These are phyloP conservation scores for Enteromius paludinosus DNA, from an alignment of 2,797 vertebrate species.

Conservation along the genomic window DNA sequence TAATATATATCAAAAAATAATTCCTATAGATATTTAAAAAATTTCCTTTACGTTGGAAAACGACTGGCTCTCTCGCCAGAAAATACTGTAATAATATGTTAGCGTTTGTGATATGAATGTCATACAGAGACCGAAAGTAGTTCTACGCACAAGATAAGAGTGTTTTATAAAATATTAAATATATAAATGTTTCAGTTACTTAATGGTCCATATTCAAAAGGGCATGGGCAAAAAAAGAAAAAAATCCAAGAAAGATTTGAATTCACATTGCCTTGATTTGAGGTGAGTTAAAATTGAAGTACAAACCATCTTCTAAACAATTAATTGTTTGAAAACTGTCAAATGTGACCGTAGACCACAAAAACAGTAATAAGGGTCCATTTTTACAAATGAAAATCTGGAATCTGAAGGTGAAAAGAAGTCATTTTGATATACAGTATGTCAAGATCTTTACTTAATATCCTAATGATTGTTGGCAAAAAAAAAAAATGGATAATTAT, in stretches of 20 bases:
- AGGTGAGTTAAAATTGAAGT: background rate
- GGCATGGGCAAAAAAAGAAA: background rate
- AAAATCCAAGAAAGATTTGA: background rate
- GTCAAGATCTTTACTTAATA: too few relatives aligned
- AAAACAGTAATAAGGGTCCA: background rate
- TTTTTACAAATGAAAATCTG: background rate
- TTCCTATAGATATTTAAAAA: background rate
- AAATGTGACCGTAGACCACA: background rate
- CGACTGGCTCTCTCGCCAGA: background rate
- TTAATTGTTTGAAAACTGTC: background rate
- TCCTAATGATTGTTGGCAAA: too few relatives aligned
- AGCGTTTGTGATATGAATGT: background rate
- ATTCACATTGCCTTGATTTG: background rate
- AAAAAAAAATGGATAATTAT: too few relatives aligned
- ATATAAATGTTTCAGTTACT: background rate
- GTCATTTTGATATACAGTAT: too few relatives aligned
- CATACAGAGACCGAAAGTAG: background rate
- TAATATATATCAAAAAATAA: background rate
- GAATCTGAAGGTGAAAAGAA: too few relatives aligned
- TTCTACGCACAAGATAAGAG: background rate
- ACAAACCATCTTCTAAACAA: background rate
- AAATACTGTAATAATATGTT: background rate
- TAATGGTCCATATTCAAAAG: background rate
- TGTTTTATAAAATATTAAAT: background rate
- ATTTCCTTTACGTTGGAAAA: background rate